phyloP scores from a whole-genome alignment of 2,113 vertebrate genomes.

The Gymnobelideus leadbeateri region DNA sequence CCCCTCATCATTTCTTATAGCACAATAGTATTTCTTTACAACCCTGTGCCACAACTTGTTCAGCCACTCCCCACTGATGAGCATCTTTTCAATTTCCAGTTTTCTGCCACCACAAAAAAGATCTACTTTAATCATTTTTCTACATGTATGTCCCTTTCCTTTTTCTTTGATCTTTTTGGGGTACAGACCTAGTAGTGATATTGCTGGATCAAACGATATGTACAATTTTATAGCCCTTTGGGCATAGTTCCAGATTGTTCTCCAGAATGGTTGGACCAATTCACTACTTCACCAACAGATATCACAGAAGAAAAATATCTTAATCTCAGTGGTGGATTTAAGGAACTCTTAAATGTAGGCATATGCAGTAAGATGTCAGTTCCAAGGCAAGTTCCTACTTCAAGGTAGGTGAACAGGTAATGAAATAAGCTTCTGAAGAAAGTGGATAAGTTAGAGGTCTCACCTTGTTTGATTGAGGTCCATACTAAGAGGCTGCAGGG shows the following conservation, averaged over 20 bases:
- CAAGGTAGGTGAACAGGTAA: neutral
- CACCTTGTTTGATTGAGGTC: no score
- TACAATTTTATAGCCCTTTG: no score
- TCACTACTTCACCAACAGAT: no score
- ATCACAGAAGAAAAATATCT: neutral
- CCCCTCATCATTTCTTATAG: neutral
- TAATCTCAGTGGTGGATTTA: neutral
- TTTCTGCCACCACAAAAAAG: neutral
- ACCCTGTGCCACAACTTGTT: neutral
- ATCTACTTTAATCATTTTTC: neutral
- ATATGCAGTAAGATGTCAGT: neutral
- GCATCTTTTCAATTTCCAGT: neutral
- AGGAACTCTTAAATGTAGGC: neutral
- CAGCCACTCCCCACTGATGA: neutral
- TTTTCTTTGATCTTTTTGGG: neutral
- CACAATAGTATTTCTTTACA: neutral
- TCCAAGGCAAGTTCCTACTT: neutral
- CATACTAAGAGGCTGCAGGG: neutral
- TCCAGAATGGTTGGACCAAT: no score
- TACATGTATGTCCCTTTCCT: neutral
- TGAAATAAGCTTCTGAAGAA: no score
- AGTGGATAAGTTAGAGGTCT: no score
- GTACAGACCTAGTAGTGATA: neutral
- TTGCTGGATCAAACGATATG: neutral
- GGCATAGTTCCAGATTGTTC: no score